These are phyloP conservation scores for Criorhina ranunculi DNA, from an alignment of 2,888 invertebrate genomes.

Conservation along the genomic window DNA sequence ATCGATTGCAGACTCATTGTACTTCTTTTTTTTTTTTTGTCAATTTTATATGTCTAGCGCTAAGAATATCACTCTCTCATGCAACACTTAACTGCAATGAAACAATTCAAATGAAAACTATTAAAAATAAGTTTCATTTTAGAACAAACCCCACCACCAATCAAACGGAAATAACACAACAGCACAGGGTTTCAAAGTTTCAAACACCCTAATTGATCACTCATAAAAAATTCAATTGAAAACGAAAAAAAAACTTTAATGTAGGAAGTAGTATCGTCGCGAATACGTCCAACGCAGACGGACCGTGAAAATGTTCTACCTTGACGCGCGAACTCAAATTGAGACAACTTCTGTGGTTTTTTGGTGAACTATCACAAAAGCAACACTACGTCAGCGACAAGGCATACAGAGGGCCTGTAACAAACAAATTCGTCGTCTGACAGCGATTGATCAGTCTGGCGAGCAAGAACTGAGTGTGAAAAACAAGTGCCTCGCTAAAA, in stretches of 20 bases:
- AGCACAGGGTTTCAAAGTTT: neutral
- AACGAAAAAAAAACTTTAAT: constrained; percentile 36
- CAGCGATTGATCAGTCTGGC: constrained; percentile 67
- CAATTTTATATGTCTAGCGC: neutral
- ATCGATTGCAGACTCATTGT: constrained; percentile 93
- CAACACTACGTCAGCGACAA: constrained; percentile 38
- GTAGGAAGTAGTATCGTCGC: constrained; percentile 45
- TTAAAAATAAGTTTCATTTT: neutral
- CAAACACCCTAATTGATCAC: constrained; percentile 27
- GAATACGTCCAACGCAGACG: constrained; percentile 59
- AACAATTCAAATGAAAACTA: constrained; percentile 21
- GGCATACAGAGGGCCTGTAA: constrained; percentile 24
- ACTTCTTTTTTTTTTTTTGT: no score
- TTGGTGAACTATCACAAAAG: constrained; percentile 51
- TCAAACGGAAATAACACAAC: constrained; percentile 1
- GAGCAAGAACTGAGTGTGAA: constrained; percentile 45
- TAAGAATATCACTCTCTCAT: constrained; percentile 19
- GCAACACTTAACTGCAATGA: constrained; percentile 62
- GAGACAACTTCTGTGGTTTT: constrained; percentile 35
- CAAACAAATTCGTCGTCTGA: constrained; percentile 60
- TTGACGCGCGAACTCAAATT: constrained; percentile 67
- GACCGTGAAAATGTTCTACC: constrained; percentile 71
- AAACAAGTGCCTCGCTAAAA: constrained; percentile 6
- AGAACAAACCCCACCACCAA: constrained; percentile 1
- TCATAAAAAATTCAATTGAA: constrained; percentile 15